Base-by-base conservation (phyloP, 2,797 vertebrate species). In the Sparidentex hasta region DNA sequence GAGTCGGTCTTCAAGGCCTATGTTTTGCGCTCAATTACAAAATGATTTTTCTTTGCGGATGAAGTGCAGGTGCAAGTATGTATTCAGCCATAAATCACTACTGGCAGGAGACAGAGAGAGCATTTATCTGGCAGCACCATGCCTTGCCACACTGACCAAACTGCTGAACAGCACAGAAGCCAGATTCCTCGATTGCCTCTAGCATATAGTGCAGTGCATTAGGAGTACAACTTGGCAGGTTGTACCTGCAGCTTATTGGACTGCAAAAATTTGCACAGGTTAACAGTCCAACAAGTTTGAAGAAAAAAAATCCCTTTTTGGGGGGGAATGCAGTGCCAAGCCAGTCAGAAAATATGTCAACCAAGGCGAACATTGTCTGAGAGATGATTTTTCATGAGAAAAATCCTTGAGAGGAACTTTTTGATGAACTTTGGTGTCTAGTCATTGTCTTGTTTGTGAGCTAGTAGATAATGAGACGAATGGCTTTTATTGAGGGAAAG, bases 401-500 rank as follows among this genome's bases (percentile, higher is more conserved):
- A 74, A 38, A 25, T 57, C 11, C 48, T 56, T 55, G 27, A 27
- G 29, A 69, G 61, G 74, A 86, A 82, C 77, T 78, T 76, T 23
- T 7, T 27, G 29, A 69, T 61, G 74, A 86, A 82, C 77, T 78
- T 78, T 23, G 8, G 43, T 57, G 73, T 75, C 65, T 51, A 41
- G 65, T 77, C 57, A 71, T 44, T 87, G 88, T 89, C 70, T 81
- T 92, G 89, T 93, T 93, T 87, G 91, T 92, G 84, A 81, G 88
- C 90, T 52, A 14, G 33, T 0, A 7, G 70, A 84, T 81, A 84
- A 84, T 72, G 58, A 85, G 56, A 46, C 74, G 57, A 78, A 84
- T 90, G 85, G 91, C 71, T 88, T 93, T 93, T 90, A 87, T 85
- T 82, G 65, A 81, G 77, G 81, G 80, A 90, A 92, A 91, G 90